A percentile compares a stretch with the other conserved stretches of the same genome.
Conservation (phyloP, 2,797 vertebrate genomes). For the Decapterus maruadsi region DNA sequence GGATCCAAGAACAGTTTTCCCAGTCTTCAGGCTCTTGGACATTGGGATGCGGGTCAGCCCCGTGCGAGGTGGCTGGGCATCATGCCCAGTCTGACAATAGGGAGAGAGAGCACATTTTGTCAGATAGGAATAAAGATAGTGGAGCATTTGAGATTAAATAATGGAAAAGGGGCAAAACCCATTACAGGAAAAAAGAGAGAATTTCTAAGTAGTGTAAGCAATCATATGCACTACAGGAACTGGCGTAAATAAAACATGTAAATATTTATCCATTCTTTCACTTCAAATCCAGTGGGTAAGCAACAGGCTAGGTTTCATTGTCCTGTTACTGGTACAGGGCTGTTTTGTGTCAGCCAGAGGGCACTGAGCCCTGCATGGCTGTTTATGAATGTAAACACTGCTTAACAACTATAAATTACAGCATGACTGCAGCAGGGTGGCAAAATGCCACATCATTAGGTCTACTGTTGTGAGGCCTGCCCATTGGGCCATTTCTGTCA, state of each 20-base stretch:
- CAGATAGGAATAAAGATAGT: constrained; percentile 44
- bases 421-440: constrained; percentile 57
- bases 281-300: constrained; percentile 20
- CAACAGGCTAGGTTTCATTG: constrained; percentile 23
- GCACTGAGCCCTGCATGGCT: constrained; percentile 51
- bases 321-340: constrained; percentile 41
- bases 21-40: constrained; percentile 99
- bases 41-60: constrained; percentile 97
- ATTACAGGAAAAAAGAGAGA: constrained; percentile 24
- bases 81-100: constrained; percentile 88
- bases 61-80: constrained; percentile 89
- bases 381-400: constrained; percentile 75
- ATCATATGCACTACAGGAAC: constrained; percentile 30
- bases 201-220: constrained; percentile 43
- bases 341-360: constrained; percentile 64
- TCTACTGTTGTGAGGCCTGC: constrained; percentile 46
- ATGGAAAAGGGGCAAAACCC: constrained; percentile 11
- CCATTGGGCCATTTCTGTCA: constrained; percentile 55
- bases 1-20: constrained; percentile 93
- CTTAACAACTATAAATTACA: constrained; percentile 70
- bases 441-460: constrained; percentile 73
- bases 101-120: constrained; percentile 60
- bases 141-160: constrained; percentile 29
- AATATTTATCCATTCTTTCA: constrained; percentile 68
- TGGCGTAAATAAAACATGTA: constrained; percentile 50